Evolutionary conservation across 92 coral and sea anemone species (phyloP), one percentile per base, ranked within the genome.

Genomic region (Zoanthus gigantus): DNA sequence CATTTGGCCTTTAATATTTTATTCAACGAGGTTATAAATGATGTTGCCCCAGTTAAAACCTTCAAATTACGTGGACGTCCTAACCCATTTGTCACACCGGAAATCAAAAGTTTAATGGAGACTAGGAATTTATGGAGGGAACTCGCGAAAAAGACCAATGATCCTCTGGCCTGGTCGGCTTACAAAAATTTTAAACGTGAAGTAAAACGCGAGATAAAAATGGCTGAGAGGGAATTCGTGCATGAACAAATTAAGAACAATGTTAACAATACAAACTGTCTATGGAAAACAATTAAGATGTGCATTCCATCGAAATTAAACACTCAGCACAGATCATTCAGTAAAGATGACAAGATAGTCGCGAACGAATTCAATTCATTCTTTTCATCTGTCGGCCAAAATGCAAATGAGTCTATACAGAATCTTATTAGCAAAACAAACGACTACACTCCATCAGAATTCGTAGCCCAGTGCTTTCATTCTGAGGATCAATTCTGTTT

Each of bases 401-500:
- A 61, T 61, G 69, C 69, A 61, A 61, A 61, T 61, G 69, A 61
- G 69, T 61, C 69, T n/a, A 61, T 61, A 61, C 8, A 61, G 31
- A 61, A 61, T 61, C 81, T 76, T 58, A 76, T 76, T 76, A 76
- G 63, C 60, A 76, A 44, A 76, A 76, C 30, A 10, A 76, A 76
- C 61, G 81, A 76, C 81, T 76, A 47, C 18, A 76, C 81, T 42
- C 81, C 63, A 76, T 76, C 81, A 76, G 81, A 76, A 42, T 46
- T 76, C 79, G 79, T 75, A 75, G 79, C 79, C 57, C 79, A 75
- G 79, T 42, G 79, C 30, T 30, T 57, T 57, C 65, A 57, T 57
- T 57, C 18, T 57, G 65, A 57, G 65, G 65, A 13, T 57, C 65
- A 57, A 57, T 57, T 57, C 65, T n/a, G 65, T 57, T 57, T 57